Conservation (phyloP, 1,140 invertebrate species). For the Sinonovacula constricta region DNA sequence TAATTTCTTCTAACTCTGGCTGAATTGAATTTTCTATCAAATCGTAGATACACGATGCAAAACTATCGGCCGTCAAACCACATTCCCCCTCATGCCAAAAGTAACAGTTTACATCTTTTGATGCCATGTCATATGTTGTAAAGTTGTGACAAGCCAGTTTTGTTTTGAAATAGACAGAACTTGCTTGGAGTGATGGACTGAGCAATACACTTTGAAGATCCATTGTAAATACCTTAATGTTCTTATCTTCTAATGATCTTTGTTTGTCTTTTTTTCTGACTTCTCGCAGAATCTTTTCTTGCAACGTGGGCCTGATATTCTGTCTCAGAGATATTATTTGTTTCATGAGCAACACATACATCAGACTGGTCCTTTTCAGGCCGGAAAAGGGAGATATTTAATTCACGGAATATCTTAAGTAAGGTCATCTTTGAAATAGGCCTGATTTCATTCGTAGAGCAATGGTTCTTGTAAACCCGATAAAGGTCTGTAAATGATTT, state of each 20-base stretch:
- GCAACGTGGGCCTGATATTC: background rate
- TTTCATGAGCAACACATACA: background rate
- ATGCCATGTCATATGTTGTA: background rate
- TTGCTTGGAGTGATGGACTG: conserved; percentile 4
- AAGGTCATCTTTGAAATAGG: background rate
- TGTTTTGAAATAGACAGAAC: conserved; percentile 29
- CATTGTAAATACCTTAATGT: conserved; percentile 12
- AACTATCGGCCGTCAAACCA: conserved; percentile 5
- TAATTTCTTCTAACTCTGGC: conserved; percentile 19
- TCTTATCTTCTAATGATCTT: background rate
- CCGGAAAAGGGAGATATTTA: background rate
- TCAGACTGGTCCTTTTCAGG: conserved; percentile 33
- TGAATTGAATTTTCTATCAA: background rate
- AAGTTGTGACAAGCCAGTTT: conserved; percentile 22
- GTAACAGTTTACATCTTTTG: conserved; percentile 14
- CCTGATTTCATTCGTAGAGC: background rate
- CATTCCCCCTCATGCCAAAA: conserved; percentile 19
- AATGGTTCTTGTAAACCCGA: conserved; percentile 6
- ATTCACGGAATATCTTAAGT: conserved; percentile 5
- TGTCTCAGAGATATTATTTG: background rate
- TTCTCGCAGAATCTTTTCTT: background rate
- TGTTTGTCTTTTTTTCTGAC: conserved; percentile 11
- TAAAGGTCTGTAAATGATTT: conserved; percentile 7
- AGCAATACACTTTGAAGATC: conserved; percentile 31
- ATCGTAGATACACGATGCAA: conserved; percentile 11